Conservation (phyloP, 2,797 vertebrate genomes). For the Gila robusta region DNA sequence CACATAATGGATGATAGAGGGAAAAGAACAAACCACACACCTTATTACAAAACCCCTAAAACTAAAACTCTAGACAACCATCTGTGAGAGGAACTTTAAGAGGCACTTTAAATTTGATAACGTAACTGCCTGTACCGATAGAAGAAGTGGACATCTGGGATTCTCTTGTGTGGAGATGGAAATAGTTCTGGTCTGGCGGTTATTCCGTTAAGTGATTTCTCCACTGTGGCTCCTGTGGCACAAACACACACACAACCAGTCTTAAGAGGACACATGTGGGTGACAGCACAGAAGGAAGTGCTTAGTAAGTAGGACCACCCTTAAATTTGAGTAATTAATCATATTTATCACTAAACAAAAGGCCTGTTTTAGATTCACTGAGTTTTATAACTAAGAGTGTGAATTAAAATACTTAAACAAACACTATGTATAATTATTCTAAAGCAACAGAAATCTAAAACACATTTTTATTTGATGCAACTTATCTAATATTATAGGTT, state of each 20-base stretch:
- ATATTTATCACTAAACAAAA: slow-evolving; percentile 24
- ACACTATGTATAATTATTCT: background rate
- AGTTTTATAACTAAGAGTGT: background rate
- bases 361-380: background rate
- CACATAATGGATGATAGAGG: background rate
- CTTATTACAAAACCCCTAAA: background rate
- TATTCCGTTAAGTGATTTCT: slow-evolving; percentile 82
- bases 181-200: slow-evolving; percentile 82
- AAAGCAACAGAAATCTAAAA: background rate
- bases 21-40: background rate
- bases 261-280: slow-evolving; percentile 30
- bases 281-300: background rate
- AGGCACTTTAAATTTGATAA: slow-evolving; percentile 13
- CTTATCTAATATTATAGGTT: background rate
- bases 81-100: background rate
- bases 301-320: slow-evolving; percentile 4
- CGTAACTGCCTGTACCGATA: slow-evolving; percentile 81
- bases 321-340: slow-evolving; percentile 15
- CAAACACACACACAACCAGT: slow-evolving; percentile 21
- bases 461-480: background rate
- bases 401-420: background rate
- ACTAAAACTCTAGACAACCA: background rate
- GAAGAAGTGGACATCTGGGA: slow-evolving; percentile 92
- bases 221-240: slow-evolving; percentile 85
- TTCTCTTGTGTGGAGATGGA: slow-evolving; percentile 77